Evolutionary conservation across 2,888 invertebrate genomes (phyloP).

Genomic region (Drosophila neotestacea): DNA sequence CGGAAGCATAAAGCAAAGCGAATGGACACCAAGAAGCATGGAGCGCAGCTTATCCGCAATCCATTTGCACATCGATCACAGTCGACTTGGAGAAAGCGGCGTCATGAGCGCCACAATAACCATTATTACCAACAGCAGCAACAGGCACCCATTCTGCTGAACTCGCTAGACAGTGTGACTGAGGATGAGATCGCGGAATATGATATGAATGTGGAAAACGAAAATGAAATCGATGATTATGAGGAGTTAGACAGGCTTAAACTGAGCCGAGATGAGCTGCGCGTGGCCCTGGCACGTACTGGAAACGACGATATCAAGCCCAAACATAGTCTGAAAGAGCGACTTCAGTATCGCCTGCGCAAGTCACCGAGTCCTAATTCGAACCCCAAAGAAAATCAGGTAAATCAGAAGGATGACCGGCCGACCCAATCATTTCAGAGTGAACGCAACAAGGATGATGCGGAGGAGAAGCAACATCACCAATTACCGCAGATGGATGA

Average conservation of each 20-base stretch:
- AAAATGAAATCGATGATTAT: slow-evolving; percentile 44
- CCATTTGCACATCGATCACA: slow-evolving; percentile 11
- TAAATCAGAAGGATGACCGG: slow-evolving; percentile 17
- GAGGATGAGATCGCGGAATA: slow-evolving; percentile 59
- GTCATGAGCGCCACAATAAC: slow-evolving; percentile 47
- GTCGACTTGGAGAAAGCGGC: slow-evolving; percentile 28
- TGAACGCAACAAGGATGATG: slow-evolving; percentile 11
- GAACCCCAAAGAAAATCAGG: background rate
- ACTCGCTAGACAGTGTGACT: slow-evolving; percentile 56
- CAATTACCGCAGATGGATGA: slow-evolving; percentile 39
- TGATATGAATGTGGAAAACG: slow-evolving; percentile 48
- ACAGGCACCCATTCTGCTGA: slow-evolving; percentile 42
- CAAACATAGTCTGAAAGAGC: slow-evolving; percentile 63
- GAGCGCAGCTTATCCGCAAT: slow-evolving; percentile 17
- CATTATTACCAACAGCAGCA: slow-evolving; percentile 26
- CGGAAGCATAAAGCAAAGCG: slow-evolving; percentile 49
- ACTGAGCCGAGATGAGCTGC: slow-evolving; percentile 77
- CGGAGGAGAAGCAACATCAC: slow-evolving; percentile 80
- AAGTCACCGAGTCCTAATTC: slow-evolving; percentile 47
- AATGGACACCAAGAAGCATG: slow-evolving; percentile 21
- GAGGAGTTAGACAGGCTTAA: slow-evolving; percentile 53
- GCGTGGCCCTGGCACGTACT: slow-evolving; percentile 73
- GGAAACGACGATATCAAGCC: slow-evolving; percentile 58
- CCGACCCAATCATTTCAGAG: slow-evolving; percentile 12
- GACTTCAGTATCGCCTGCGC: slow-evolving; percentile 51